A percentile compares a stretch with the other conserved stretches of the same genome.
Evolutionary conservation across 2,113 vertebrate genomes (phyloP).

Genomic region (Dasypus novemcinctus): DNA sequence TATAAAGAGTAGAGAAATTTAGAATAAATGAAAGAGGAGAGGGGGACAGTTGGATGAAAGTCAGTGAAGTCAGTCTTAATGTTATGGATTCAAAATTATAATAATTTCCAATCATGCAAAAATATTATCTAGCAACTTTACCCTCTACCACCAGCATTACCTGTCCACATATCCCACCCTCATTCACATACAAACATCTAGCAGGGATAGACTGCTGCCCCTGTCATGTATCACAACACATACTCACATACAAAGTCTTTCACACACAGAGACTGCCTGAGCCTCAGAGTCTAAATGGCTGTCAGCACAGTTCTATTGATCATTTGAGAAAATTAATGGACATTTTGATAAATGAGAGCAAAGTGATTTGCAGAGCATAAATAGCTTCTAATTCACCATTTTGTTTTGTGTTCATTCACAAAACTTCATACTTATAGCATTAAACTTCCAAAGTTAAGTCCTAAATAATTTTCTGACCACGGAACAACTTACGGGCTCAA

Average conservation of each 20-base stretch:
- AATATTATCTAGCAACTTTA: background rate
- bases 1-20: background rate
- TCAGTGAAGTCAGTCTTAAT: background rate
- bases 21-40: background rate
- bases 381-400: background rate
- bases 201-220: no score
- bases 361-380: background rate
- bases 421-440: background rate
- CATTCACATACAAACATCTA: background rate
- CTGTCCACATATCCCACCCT: background rate
- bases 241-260: background rate
- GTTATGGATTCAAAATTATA: background rate
- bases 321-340: background rate
- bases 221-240: background rate
- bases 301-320: background rate
- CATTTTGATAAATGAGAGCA: background rate
- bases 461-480: background rate
- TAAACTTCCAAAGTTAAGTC: background rate
- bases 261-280: background rate
- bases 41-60: background rate
- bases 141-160: background rate
- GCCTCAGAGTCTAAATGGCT: background rate
- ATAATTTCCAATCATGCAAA: background rate
- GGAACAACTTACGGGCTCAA: background rate
- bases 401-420: background rate